Base-by-base conservation (phyloP, 2,113 vertebrate species). In the Gadus chalcogrammus region DNA sequence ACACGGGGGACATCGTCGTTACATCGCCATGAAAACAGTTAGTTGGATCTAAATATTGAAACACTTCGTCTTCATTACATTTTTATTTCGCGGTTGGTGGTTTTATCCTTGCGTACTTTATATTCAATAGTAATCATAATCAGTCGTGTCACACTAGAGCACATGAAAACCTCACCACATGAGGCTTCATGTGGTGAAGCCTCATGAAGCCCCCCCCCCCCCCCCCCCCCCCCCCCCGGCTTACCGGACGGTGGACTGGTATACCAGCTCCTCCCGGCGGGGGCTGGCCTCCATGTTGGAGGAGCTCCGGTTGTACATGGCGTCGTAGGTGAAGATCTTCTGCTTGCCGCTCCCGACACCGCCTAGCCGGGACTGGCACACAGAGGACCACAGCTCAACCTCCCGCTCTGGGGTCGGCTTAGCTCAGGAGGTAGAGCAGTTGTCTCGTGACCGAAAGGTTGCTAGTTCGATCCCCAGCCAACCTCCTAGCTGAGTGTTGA, bases 261-360 rank as follows among this genome's bases (percentile, higher is more conserved):
- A 97, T 61, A 95, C 92, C 53, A 96, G 88, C 27, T 97, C 93
- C 64, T 97, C 94, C 15, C 91, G 81, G 84, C 90, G 94, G 67
- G 84, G 90, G 42, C 92, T 93, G 60, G 93, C 95, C 83, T 97
- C 95, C 93, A 95, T 92, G 85, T 97, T 92, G 0, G 94, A 95
- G 81, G 91, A 94, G 77, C 94, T 98, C 72, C 92, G 94, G 80
- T 95, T 97, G 84, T 94, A 95, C 93, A 96, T 95, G 85, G 95
- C 94, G 16, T 98, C 95, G 0, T 96, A 98, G 15, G 95, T 97
- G 78, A 97, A 98, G 80, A 98, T 94, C 87, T 97, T 97, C 89
- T 97, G 96, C 73, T 95, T 97, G 79, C 93, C 93, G 70, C 91
- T 92, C 17, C 94, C 95, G 0, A 94, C 95, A 0, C 97, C 95